phyloP scores from a whole-genome alignment of 1,140 invertebrate genomes.

The Hyles vespertilio region DNA sequence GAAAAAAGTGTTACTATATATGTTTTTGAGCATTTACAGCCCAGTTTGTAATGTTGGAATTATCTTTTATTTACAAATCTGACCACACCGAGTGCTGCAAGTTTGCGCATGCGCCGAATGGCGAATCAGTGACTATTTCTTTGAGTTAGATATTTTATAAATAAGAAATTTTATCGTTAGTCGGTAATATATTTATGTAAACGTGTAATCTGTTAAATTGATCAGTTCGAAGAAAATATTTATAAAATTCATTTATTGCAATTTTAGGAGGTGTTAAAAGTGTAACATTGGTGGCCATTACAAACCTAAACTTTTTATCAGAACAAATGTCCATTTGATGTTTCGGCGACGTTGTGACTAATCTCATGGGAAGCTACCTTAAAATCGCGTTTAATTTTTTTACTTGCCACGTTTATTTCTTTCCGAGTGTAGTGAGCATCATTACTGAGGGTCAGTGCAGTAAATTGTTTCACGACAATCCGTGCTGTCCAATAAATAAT shows the following conservation, averaged over 20 bases:
- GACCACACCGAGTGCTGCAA: slow-evolving; percentile 58
- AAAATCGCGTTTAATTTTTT: slow-evolving; percentile 48
- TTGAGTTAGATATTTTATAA: slow-evolving; percentile 72
- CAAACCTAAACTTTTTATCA: slow-evolving; percentile 74
- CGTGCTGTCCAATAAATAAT: slow-evolving; percentile 56
- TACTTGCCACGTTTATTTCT: slow-evolving; percentile 34
- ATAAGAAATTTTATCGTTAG: slow-evolving; percentile 70
- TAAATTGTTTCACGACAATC: slow-evolving; percentile 51
- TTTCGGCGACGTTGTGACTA: slow-evolving; percentile 72
- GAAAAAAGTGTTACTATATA: too few species aligned
- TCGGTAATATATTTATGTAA: slow-evolving; percentile 62
- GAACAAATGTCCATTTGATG: slow-evolving; percentile 74
- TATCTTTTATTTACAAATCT: slow-evolving; percentile 14
- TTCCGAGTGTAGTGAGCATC: slow-evolving; percentile 35
- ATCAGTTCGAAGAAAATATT: slow-evolving; percentile 36
- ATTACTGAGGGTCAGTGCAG: slow-evolving; percentile 27
- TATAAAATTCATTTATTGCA: slow-evolving; percentile 33
- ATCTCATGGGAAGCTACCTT: slow-evolving; percentile 50
- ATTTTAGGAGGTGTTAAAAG: slow-evolving; percentile 60
- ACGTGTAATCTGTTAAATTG: slow-evolving; percentile 48
- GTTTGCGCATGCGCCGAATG: slow-evolving; percentile 75
- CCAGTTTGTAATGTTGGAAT: neutral
- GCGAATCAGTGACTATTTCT: slow-evolving; percentile 72
- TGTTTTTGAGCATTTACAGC: too few species aligned
- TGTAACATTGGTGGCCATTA: slow-evolving; percentile 75